Percentiles rank a stretch among this genome's conserved stretches.
Conservation (phyloP, 2,113 vertebrate species). For the Probosciger aterrimus region DNA sequence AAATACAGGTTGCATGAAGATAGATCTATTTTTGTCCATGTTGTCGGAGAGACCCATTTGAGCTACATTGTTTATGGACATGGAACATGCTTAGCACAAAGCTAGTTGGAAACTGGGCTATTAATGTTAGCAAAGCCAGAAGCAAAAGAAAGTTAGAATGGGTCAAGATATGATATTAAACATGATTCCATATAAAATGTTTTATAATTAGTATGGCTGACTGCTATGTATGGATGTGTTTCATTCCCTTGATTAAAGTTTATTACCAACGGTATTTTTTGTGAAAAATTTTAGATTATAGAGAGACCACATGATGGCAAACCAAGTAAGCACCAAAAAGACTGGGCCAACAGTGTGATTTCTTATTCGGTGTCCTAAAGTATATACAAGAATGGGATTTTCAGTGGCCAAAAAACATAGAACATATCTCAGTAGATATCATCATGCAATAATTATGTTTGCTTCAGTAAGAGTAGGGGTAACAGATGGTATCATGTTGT, state of each 20-base stretch:
- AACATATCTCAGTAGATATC: background rate
- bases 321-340: background rate
- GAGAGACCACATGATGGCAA: background rate
- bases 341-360: background rate
- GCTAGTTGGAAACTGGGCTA: background rate
- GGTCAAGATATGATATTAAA: background rate
- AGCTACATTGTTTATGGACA: background rate
- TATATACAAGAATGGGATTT: background rate
- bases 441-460: background rate
- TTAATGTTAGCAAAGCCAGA: background rate
- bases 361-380: background rate
- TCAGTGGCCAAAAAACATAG: background rate
- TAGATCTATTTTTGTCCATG: background rate
- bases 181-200: accelerated
- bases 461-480: background rate
- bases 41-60: background rate
- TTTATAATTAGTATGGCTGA: background rate
- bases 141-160: background rate
- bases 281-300: background rate
- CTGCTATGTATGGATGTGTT: background rate
- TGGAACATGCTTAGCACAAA: background rate
- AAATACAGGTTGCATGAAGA: background rate
- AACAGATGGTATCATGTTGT: background rate
- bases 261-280: background rate
- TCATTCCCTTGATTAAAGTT: background rate